Percentiles rank a stretch among this genome's conserved stretches.
phyloP scores from a whole-genome alignment of 1,140 invertebrate genomes.

The Saxidomus purpurata region DNA sequence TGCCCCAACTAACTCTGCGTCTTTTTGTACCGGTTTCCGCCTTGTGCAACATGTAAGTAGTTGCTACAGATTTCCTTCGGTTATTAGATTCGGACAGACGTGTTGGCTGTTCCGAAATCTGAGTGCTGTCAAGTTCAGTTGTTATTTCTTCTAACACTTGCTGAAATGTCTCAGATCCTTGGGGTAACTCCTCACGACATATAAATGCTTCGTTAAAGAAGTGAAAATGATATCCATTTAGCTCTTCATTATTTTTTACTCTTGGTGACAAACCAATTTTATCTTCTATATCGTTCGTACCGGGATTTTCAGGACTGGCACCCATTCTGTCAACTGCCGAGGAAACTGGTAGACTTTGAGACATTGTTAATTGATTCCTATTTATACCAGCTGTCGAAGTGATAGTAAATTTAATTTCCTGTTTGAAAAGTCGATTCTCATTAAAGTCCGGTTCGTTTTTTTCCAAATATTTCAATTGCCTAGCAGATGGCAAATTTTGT shows the following conservation, averaged over 20 bases:
- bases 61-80: conserved; percentile 28
- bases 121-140: neutral
- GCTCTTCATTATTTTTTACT: conserved; percentile 46
- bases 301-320: neutral
- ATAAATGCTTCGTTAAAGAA: conserved; percentile 51
- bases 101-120: conserved; percentile 6
- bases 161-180: conserved; percentile 50
- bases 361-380: neutral
- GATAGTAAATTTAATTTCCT: neutral
- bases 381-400: neutral
- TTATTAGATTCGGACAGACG: neutral
- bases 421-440: neutral
- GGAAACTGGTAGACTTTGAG: neutral
- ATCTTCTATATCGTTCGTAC: neutral
- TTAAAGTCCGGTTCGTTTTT: neutral
- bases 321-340: conserved; percentile 1
- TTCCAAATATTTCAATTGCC: neutral
- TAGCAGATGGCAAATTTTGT: neutral
- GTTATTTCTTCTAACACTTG: conserved; percentile 48
- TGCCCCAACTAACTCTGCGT: conserved; percentile 48
- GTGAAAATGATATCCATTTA: conserved; percentile 58
- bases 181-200: conserved; percentile 40
- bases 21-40: neutral
- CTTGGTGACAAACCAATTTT: neutral
- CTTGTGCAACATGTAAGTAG: neutral